Conservation (phyloP, 2,888 invertebrate species). For the Tachina grossa region DNA sequence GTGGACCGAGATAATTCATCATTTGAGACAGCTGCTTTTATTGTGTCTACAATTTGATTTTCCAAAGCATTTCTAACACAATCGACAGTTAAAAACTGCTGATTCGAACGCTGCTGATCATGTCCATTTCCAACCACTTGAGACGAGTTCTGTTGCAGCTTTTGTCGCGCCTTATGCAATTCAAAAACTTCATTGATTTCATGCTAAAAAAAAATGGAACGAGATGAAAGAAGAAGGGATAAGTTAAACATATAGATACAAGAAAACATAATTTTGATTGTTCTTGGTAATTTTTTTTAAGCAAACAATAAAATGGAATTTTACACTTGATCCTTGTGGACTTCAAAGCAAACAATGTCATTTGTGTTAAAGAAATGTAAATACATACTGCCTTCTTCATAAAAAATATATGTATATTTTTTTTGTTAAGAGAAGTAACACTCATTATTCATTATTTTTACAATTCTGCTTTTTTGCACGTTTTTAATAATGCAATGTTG, state of each 20-base stretch:
- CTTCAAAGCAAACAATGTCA: too few relatives aligned
- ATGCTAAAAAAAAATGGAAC: conserved; percentile 75
- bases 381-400: too few relatives aligned
- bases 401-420: too few relatives aligned
- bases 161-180: conserved; percentile 79
- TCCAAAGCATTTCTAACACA: conserved; percentile 63
- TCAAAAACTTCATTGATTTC: conserved; percentile 83
- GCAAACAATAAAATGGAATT: background rate
- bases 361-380: too few relatives aligned
- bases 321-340: background rate
- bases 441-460: too few relatives aligned
- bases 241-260: conserved; percentile 13
- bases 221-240: conserved; percentile 68
- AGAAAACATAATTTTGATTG: conserved; percentile 38
- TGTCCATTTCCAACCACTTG: conserved; percentile 42
- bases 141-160: conserved; percentile 51
- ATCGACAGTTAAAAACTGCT: conserved; percentile 61
- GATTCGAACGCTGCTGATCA: conserved; percentile 38
- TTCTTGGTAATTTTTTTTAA: conserved; percentile 20
- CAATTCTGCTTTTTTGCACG: too few relatives aligned
- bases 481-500: too few relatives aligned
- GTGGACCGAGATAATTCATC: conserved; percentile 81
- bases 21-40: conserved; percentile 74
- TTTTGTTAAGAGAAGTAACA: too few relatives aligned
- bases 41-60: conserved; percentile 70